Evolutionary conservation across 2,113 vertebrate species (phyloP).

Genomic region (Leptobrachium leishanense): DNA sequence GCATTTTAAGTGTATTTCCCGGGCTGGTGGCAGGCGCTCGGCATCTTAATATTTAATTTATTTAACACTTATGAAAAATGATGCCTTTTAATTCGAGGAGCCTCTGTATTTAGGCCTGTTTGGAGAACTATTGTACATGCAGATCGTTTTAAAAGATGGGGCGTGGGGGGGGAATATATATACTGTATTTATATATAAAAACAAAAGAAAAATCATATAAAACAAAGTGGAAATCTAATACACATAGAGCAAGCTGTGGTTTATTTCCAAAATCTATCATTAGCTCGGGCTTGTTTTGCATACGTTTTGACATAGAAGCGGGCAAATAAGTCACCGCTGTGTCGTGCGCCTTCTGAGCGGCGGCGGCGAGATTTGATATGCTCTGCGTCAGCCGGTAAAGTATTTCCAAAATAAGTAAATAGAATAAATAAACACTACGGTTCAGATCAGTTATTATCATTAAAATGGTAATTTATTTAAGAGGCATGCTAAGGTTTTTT

Average conservation of each 20-base stretch:
- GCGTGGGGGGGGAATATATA: not conserved
- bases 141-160: conserved; percentile 29
- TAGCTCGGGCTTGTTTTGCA: conserved; percentile 29
- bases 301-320: conserved; percentile 21
- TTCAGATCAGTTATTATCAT: too few relatives aligned
- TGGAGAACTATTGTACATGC: conserved; percentile 32
- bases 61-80: conserved; percentile 49
- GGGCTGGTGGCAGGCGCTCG: not conserved
- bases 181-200: not conserved
- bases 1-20: conserved; percentile 32
- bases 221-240: conserved; percentile 21
- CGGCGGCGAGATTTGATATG: conserved; percentile 23
- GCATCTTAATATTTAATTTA: conserved; percentile 47
- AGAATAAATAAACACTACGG: too few relatives aligned
- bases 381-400: not conserved
- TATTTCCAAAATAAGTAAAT: too few relatives aligned
- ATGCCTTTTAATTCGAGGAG: conserved; percentile 46
- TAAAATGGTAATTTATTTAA: too few relatives aligned
- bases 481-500: too few relatives aligned
- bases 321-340: conserved; percentile 32
- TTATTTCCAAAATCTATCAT: conserved; percentile 40
- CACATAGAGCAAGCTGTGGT: conserved; percentile 17
- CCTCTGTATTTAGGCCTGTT: conserved; percentile 21
- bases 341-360: conserved; percentile 22
- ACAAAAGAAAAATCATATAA: not conserved